Conservation (phyloP, 1,140 invertebrate genomes). For the Drosophila lini region DNA sequence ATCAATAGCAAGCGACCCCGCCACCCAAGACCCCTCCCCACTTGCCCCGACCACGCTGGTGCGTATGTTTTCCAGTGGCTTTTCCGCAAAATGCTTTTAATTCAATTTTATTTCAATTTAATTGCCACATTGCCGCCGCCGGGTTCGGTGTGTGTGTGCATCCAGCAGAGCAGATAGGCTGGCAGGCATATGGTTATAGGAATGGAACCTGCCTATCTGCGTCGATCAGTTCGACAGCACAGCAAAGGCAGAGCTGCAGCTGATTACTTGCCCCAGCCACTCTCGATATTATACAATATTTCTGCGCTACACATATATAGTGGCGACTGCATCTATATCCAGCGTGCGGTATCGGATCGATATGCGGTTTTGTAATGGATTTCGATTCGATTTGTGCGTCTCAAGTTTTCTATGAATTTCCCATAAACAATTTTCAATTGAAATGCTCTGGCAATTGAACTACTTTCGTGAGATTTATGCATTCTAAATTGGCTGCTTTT, state of each 20-base stretch:
- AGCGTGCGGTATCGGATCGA: constrained; percentile 25
- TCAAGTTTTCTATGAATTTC: constrained; percentile 78
- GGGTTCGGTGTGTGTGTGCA: background rate
- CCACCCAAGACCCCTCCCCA: constrained; percentile 4
- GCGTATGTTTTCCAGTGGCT: constrained; percentile 66
- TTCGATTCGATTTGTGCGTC: constrained; percentile 65
- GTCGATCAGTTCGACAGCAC: constrained; percentile 62
- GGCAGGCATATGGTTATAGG: constrained; percentile 51
- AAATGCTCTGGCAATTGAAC: constrained; percentile 73
- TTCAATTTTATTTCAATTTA: constrained; percentile 82
- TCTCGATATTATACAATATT: constrained; percentile 75
- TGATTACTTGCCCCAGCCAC: constrained; percentile 51
- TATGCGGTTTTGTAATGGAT: constrained; percentile 66
- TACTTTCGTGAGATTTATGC: constrained; percentile 72
- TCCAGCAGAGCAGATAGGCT: constrained; percentile 28
- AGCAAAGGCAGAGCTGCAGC: constrained; percentile 40
- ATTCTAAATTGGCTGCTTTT: constrained; percentile 60
- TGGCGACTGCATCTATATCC: constrained; percentile 14
- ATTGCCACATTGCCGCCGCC: constrained; percentile 71
- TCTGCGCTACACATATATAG: constrained; percentile 44
- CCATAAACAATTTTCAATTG: constrained; percentile 76
- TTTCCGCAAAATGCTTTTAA: constrained; percentile 82
- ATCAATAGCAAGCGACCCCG: constrained; percentile 60
- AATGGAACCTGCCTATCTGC: constrained; percentile 62
- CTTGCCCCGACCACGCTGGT: background rate